Percentiles rank a stretch among this genome's conserved stretches.
Conservation (phyloP, 2,797 vertebrate species). For the Pelodytes ibericus region DNA sequence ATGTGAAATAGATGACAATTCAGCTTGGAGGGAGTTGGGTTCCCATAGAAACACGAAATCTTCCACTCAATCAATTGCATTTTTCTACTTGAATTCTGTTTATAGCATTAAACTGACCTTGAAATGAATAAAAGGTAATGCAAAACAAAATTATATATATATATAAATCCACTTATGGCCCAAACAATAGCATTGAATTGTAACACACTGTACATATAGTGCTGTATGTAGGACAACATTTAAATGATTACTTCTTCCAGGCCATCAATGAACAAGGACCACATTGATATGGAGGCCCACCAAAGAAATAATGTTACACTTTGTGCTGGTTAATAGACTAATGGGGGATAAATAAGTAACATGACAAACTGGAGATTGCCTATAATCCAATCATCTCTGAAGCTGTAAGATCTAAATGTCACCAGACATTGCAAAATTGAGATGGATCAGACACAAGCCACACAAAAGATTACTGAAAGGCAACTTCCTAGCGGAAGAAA, state of each 20-base stretch:
- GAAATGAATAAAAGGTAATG: neutral
- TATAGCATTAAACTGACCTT: conserved; percentile 17
- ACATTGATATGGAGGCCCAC: too few relatives aligned
- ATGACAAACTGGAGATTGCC: neutral
- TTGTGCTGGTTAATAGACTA: too few relatives aligned
- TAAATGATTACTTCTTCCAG: too few relatives aligned
- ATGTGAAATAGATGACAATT: conserved; percentile 25
- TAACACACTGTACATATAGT: neutral
- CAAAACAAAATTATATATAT: neutral
- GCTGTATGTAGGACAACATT: neutral
- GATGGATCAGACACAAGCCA: too few relatives aligned
- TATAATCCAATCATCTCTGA: neutral
- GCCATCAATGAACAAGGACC: too few relatives aligned
- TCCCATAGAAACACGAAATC: conserved; percentile 32
- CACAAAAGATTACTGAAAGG: too few relatives aligned
- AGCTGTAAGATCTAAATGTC: too few relatives aligned
- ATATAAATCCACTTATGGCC: neutral
- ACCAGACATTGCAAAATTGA: too few relatives aligned
- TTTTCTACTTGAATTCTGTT: conserved; percentile 14
- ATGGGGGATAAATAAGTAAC: too few relatives aligned
- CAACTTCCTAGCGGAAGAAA: too few relatives aligned
- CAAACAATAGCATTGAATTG: neutral
- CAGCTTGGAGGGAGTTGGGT: neutral
- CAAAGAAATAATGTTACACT: too few relatives aligned
- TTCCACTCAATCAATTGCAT: neutral